Conservation (phyloP, 2,797 vertebrate species). For the Hyperoplus lanceolatus region DNA sequence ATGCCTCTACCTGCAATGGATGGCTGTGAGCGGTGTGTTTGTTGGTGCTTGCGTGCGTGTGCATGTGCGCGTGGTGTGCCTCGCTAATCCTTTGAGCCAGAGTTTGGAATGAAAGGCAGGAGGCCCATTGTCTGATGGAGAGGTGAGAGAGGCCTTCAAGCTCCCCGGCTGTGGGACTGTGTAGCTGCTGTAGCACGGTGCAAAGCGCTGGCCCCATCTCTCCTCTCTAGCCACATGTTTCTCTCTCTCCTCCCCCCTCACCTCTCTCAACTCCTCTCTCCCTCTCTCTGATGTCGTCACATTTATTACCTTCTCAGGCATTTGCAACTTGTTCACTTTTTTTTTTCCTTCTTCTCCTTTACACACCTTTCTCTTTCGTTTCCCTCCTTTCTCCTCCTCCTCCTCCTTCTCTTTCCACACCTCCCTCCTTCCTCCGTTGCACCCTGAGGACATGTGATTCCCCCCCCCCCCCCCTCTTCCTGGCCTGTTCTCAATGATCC, state of each 20-base stretch:
- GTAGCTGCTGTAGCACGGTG: conserved; percentile 33
- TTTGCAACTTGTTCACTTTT: conserved; percentile 34
- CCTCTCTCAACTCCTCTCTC: conserved; percentile 36
- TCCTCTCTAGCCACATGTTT: conserved; percentile 22
- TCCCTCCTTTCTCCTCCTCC: background rate
- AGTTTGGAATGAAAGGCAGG: conserved; percentile 76
- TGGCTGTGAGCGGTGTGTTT: conserved; percentile 76
- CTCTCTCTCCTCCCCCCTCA: conserved; percentile 32
- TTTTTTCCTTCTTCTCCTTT: conserved; percentile 1
- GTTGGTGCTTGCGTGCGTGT: conserved; percentile 66
- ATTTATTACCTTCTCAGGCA: conserved; percentile 35
- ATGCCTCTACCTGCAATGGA: conserved; percentile 79
- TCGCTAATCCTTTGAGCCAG: conserved; percentile 74
- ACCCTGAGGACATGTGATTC: conserved; percentile 66
- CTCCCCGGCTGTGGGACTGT: conserved; percentile 43
- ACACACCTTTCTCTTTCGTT: conserved; percentile 9
- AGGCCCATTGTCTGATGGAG: conserved; percentile 72
- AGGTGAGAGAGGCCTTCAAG: conserved; percentile 71
- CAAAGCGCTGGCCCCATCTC: conserved; percentile 28
- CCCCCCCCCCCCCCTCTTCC: conserved; percentile 61
- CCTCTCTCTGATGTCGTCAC: conserved; percentile 19
- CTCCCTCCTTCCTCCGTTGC: background rate
- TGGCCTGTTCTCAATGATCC: conserved; percentile 75
- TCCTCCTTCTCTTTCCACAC: conserved; percentile 9
- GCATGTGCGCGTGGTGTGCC: conserved; percentile 65